Conservation (phyloP, 2,888 invertebrate species). For the Limenitis camilla region DNA sequence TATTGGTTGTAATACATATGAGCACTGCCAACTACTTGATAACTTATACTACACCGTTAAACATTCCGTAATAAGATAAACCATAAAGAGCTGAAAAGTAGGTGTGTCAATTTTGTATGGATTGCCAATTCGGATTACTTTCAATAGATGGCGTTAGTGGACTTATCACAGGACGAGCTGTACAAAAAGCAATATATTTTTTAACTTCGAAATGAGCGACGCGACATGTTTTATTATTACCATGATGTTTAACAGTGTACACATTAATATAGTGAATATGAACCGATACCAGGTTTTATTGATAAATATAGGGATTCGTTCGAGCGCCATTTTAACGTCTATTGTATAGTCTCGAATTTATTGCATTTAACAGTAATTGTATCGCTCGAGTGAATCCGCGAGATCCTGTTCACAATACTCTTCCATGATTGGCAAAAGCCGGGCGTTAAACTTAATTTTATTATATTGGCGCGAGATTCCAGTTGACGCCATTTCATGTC, state of each 20-base stretch:
- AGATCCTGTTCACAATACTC: conserved; percentile 42
- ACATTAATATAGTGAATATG: background rate
- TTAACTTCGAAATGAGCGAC: too few species aligned
- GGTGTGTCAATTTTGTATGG: too few species aligned
- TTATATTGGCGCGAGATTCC: conserved; percentile 30
- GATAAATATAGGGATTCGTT: background rate
- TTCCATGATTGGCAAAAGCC: conserved; percentile 33
- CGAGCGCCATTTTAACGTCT: background rate
- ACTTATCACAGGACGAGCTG: too few species aligned
- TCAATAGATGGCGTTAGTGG: too few species aligned
- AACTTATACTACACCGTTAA: too few species aligned
- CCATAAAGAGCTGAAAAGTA: too few species aligned
- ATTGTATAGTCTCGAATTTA: background rate
- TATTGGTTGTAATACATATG: background rate
- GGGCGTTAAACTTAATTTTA: conserved; percentile 46
- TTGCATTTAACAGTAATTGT: background rate
- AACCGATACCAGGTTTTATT: background rate
- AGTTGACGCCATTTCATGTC: conserved; percentile 45
- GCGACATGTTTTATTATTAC: too few species aligned
- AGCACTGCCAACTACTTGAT: too few species aligned
- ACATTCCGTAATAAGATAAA: too few species aligned
- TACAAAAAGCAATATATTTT: too few species aligned
- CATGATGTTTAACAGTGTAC: too few species aligned
- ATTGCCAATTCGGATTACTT: too few species aligned
- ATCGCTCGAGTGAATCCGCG: background rate